phyloP scores from a whole-genome alignment of 2,797 vertebrate species.

The Spinus olivaceus region DNA sequence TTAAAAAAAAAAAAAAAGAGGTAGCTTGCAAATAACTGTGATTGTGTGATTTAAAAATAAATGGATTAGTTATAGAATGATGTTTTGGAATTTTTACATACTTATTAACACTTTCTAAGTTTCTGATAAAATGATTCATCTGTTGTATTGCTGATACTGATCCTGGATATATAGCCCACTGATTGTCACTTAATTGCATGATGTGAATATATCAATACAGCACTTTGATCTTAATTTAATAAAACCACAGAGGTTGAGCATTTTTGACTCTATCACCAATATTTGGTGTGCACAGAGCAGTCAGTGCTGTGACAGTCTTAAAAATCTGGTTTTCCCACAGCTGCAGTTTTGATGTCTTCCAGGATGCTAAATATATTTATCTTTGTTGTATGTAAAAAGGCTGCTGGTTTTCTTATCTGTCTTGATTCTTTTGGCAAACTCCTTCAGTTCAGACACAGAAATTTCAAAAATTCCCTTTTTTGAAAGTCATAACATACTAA shows the following conservation, averaged over 20 bases:
- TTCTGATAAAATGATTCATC: not conserved
- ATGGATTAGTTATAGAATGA: not conserved
- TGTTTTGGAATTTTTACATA: not conserved
- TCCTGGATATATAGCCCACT: not conserved
- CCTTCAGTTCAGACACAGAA: not conserved
- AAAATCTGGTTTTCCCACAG: not conserved
- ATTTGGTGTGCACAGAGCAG: not conserved
- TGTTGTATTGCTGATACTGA: not conserved
- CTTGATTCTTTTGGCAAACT: not conserved
- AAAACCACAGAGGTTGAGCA: not conserved
- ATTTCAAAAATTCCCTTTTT: not conserved
- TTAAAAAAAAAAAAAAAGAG: too few species aligned
- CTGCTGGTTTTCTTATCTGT: not conserved
- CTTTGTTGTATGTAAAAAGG: not conserved
- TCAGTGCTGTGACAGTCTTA: not conserved
- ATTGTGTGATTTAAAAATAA: not conserved
- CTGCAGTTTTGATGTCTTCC: not conserved
- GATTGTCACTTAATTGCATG: not conserved
- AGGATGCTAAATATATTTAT: not conserved
- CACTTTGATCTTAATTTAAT: not conserved
- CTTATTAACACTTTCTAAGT: not conserved
- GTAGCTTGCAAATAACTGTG: accelerated
- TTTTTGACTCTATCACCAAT: not conserved
- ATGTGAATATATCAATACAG: not conserved
- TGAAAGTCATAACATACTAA: not conserved